Evolutionary conservation across 2,888 invertebrate species (phyloP).

Genomic region (Erpobdella octoculata): DNA sequence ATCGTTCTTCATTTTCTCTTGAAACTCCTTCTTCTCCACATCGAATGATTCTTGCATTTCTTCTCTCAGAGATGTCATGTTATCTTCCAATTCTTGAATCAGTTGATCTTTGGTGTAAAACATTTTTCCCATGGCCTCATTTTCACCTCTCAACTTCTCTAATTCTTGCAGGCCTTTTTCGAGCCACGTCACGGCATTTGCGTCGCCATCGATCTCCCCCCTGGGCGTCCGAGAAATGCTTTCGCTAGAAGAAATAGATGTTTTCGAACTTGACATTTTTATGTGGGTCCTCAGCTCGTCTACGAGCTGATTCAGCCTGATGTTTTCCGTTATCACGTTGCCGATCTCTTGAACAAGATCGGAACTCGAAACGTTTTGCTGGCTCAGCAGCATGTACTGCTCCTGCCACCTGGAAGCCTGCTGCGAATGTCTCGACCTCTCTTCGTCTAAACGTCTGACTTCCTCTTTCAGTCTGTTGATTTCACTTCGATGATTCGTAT

Average conservation of each 20-base stretch:
- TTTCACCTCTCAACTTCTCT: conserved; percentile 12
- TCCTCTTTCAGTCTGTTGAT: conserved; percentile 25
- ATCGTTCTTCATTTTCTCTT: not conserved
- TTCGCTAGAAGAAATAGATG: not conserved
- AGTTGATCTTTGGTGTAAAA: conserved; percentile 1
- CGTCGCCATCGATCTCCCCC: not conserved
- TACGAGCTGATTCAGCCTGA: conserved; percentile 27
- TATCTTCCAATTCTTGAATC: conserved; percentile 35
- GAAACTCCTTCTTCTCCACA: conserved; percentile 6
- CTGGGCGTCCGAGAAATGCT: not conserved
- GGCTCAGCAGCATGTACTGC: conserved; percentile 33
- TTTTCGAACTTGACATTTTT: not conserved
- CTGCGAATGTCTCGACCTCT: conserved; percentile 20
- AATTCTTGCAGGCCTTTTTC: conserved; percentile 17
- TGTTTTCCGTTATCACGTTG: conserved; percentile 27
- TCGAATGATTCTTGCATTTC: conserved; percentile 37
- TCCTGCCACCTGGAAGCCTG: conserved; percentile 37
- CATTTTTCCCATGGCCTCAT: not conserved
- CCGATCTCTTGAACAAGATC: conserved; percentile 32
- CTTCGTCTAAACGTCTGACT: conserved; percentile 23
- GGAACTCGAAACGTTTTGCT: conserved; percentile 35
- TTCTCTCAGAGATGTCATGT: conserved; percentile 38
- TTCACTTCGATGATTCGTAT: conserved; percentile 25
- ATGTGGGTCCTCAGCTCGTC: conserved; percentile 27
- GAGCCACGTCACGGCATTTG: not conserved